Conservation (phyloP, 2,113 vertebrate species). For the Panthera uncia region DNA sequence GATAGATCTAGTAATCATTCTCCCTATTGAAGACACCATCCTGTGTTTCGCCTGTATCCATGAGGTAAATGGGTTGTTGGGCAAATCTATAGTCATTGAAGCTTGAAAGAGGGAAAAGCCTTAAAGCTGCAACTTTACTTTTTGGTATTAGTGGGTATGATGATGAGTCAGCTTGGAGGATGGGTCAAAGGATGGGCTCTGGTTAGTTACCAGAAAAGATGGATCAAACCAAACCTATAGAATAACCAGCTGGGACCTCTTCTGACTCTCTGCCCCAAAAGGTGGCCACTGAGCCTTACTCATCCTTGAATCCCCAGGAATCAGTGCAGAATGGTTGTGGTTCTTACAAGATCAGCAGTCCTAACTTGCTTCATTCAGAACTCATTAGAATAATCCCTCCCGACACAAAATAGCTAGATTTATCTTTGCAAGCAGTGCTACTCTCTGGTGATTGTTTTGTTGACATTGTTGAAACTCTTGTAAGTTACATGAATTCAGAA, state of each 20-base stretch:
- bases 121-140: not conserved
- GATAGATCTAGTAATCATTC: not conserved
- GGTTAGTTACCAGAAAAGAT: not conserved
- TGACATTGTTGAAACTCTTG: not conserved
- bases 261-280: not conserved
- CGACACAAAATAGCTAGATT: not conserved
- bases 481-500: not conserved
- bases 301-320: not conserved
- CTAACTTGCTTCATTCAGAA: not conserved
- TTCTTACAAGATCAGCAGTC: not conserved
- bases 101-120: not conserved
- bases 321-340: not conserved
- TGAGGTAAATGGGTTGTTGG: not conserved
- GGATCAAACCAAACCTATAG: not conserved
- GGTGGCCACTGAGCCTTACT: not conserved
- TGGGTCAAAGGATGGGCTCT: not conserved
- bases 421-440: not conserved
- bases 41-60: not conserved
- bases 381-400: not conserved
- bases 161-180: not conserved
- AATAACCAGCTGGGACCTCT: not conserved
- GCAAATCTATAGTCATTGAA: not conserved
- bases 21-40: not conserved
- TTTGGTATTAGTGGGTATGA: not conserved
- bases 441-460: not conserved